Percentiles rank a stretch among this genome's conserved stretches.
phyloP scores from a whole-genome alignment of 2,888 invertebrate genomes.

The Phyllotreta striolata region DNA sequence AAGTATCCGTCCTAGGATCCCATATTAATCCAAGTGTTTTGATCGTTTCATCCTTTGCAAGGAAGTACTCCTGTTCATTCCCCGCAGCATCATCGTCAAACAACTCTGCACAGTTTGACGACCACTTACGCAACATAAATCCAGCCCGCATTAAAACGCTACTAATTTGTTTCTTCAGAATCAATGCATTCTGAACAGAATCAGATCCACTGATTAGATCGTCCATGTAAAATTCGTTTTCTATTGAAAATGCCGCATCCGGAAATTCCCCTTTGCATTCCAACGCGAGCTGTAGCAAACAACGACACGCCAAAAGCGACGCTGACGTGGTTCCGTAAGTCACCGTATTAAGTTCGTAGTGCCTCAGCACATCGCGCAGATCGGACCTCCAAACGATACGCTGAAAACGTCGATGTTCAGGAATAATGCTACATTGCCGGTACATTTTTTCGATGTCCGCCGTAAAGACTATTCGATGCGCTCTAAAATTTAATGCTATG shows the following conservation, averaged over 20 bases:
- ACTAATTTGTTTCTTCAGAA: not conserved
- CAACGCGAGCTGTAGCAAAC: slow-evolving; percentile 21
- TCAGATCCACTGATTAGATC: slow-evolving; percentile 27
- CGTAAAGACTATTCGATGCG: slow-evolving; percentile 40
- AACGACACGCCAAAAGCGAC: slow-evolving; percentile 27
- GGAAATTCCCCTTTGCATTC: slow-evolving; percentile 13
- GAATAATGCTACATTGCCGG: slow-evolving; percentile 43
- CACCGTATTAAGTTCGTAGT: slow-evolving; percentile 31
- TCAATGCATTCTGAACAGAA: not conserved
- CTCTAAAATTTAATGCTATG: slow-evolving; percentile 46
- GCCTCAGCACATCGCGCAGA: slow-evolving; percentile 6
- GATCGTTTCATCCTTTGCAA: not conserved
- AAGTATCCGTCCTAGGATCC: not conserved
- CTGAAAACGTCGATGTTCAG: slow-evolving; percentile 46
- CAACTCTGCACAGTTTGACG: too few relatives aligned
- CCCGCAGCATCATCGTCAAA: too few relatives aligned
- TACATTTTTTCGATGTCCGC: slow-evolving; percentile 53
- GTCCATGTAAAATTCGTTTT: slow-evolving; percentile 27
- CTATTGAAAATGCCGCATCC: not conserved
- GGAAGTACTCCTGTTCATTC: not conserved
- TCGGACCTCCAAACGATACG: slow-evolving; percentile 50
- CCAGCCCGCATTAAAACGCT: not conserved
- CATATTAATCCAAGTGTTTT: not conserved
- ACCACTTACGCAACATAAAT: not conserved
- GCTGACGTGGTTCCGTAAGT: slow-evolving; percentile 30